phyloP scores from a whole-genome alignment of 2,113 vertebrate species.

The Crotalus helleri region DNA sequence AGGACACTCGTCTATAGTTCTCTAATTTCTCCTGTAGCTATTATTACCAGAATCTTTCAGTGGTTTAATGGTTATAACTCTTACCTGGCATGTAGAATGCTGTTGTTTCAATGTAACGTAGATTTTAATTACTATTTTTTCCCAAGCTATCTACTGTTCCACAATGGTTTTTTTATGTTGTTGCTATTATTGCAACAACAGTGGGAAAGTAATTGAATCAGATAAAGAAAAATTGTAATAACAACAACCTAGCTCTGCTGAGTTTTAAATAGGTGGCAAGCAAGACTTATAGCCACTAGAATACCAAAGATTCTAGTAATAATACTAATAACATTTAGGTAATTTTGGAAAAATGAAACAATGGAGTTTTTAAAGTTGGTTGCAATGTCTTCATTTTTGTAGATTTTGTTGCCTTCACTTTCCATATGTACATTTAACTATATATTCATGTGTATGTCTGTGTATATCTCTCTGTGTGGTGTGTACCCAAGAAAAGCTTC shows the following conservation, averaged over 20 bases:
- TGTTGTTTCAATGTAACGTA: background rate
- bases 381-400: background rate
- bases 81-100: background rate
- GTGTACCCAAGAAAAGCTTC: background rate
- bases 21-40: background rate
- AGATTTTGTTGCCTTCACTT: background rate
- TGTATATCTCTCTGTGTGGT: background rate
- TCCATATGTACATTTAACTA: background rate
- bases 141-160: background rate
- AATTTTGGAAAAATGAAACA: background rate
- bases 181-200: background rate
- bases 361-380: background rate
- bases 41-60: background rate
- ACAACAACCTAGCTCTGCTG: background rate
- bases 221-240: background rate
- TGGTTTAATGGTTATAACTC: background rate
- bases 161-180: background rate
- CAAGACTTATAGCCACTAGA: background rate
- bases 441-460: background rate
- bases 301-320: background rate
- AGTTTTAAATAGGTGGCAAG: background rate
- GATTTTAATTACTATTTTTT: background rate
- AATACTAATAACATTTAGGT: background rate
- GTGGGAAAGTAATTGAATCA: background rate
- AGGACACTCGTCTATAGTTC: background rate